Base-by-base conservation (phyloP, 2,113 vertebrate genomes). In the Oreochromis niloticus region DNA sequence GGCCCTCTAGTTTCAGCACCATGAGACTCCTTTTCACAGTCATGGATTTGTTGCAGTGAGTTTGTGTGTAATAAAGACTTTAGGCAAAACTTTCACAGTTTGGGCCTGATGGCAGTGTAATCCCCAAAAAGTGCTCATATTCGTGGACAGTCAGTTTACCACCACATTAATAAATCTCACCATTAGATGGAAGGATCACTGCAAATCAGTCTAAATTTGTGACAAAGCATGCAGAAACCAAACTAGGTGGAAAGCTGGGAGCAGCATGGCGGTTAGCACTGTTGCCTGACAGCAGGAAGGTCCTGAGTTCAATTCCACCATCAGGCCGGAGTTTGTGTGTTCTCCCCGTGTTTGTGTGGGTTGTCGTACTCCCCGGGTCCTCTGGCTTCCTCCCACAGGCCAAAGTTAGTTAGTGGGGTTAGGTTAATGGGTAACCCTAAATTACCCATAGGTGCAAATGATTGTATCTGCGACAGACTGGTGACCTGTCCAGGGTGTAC, bases 1-100 rank as follows among this genome's bases (percentile, higher is more conserved):
- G 3, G 8, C 57, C 9, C 30, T 63, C 32, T 2, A 36, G 32
- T 39, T n/a, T 39, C 61, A 66, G 36, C 17, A 36, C 61, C 32
- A 36, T 0, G 8, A 46, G 22, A 0, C 2, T 73, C 22, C 22
- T 73, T 71, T 9, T 68, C 34, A 22, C 22, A 0, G 34, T 41
- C 61, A 5, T 39, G 63, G 19, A 0, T 39, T 48, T 46, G 14
- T 73, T 27, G 36, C n/a, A 24, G 19, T 16, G 13, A 27, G 55
- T 68, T 68, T 68, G 1, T 71, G 16, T 16, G 39, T 8, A 68
- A 6, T 6, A 14, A 39, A 41, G 36, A 41, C 63, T 41, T 27
- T 57, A 9, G 9, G 30, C 14, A 61, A 6, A 17, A 61, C 8
- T 17, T 27, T 73, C 22, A 27, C 13, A 16, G 39, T 27, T 73